Base-by-base conservation (phyloP, 1,140 invertebrate species). In the Drosophila arawakana region DNA sequence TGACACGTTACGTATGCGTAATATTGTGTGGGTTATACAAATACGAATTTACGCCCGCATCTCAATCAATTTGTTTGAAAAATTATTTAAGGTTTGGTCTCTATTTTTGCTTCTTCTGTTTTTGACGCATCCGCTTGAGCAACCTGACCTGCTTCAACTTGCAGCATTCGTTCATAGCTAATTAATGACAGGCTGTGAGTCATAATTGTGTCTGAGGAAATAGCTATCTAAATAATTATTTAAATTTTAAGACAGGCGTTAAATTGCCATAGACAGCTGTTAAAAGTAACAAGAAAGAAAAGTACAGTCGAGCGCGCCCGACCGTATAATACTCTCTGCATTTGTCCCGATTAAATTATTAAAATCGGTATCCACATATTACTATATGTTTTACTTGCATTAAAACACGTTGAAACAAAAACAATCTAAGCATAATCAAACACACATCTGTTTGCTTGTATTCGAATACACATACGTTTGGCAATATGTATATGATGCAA, bases 1-100 rank as follows among this genome's bases (percentile, higher is more conserved):
- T 37, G 34, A n/a, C n/a, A 67, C 59, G 54, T 25, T 73, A 54
- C 73, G 54, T 66, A 80, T 77, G 63, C 65, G 65, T 69, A 39
- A 70, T 59, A 43, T 63, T 62, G 54, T 62, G 80, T 83, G 76
- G 72, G 61, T 44, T 61, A 47, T 47, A 7, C 15, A 57, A 68
- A 52, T 37, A 21, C 13, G 10, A 57, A 15, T 41, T 41, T 21
- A 44, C 71, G 63, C 72, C 72, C 58, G 66, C 72, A 73, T 69
- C 18, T 21, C 57, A 61, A 69, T 69, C 41, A 43, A 49, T 57
- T 70, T 35, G 35, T 65, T 55, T 67, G 30, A 67, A 13, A 34
- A 21, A 46, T 54, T 18, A 49, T 21, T 47, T 47, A 47, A 37
- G 58, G 52, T 47, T 49, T 62, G 41, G 66, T 25, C 52, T 54